Percentiles rank a stretch among this genome's conserved stretches.
Conservation (phyloP, 1,140 invertebrate species). For the Argopecten irradians region DNA sequence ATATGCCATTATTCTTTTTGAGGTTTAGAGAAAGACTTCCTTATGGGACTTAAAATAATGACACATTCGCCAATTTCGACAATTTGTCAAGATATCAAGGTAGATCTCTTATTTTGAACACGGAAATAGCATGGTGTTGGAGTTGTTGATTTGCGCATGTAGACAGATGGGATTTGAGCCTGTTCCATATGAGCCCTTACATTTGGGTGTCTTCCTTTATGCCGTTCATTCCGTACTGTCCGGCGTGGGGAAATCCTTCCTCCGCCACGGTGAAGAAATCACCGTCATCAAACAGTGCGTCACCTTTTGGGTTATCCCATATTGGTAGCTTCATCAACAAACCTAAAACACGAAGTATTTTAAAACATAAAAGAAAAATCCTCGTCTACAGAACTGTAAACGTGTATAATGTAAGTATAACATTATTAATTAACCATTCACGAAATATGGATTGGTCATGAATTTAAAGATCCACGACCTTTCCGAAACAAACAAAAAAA, state of each 20-base stretch:
- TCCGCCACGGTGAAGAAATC: constrained; percentile 65
- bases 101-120: too few species aligned
- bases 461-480: too few species aligned
- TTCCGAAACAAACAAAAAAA: too few species aligned
- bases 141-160: neutral
- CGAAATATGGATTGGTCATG: too few species aligned
- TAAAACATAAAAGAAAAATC: neutral
- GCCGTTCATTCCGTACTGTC: neutral
- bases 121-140: too few species aligned
- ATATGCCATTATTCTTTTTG: too few species aligned
- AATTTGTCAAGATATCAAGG: too few species aligned
- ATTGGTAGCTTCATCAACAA: constrained; percentile 61
- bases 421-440: too few species aligned
- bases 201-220: constrained; percentile 28
- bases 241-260: constrained; percentile 53
- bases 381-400: neutral
- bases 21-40: too few species aligned
- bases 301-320: constrained; percentile 59
- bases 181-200: neutral
- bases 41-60: too few species aligned
- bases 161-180: neutral
- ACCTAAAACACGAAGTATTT: constrained; percentile 48
- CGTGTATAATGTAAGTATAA: constrained; percentile 35
- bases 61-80: too few species aligned
- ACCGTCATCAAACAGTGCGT: constrained; percentile 65